phyloP scores from a whole-genome alignment of 2,113 vertebrate genomes.

The Etheostoma cragini region DNA sequence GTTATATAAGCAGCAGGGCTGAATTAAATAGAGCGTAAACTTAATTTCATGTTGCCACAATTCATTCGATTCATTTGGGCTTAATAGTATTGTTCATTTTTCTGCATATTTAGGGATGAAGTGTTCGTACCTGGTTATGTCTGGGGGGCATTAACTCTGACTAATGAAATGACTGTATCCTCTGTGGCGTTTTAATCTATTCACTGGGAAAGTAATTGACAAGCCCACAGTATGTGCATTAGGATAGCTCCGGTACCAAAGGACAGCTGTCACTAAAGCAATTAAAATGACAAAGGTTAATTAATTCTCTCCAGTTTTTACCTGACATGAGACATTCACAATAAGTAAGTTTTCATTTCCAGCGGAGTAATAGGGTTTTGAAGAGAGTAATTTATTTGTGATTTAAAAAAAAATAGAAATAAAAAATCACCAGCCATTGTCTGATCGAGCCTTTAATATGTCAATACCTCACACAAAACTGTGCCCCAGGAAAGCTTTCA shows the following conservation, averaged over 20 bases:
- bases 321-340: conserved; percentile 80
- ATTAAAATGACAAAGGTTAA: conserved; percentile 86
- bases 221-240: conserved; percentile 76
- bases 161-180: conserved; percentile 82
- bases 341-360: conserved; percentile 78
- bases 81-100: conserved; percentile 79
- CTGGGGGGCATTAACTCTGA: conserved; percentile 78
- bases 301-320: conserved; percentile 81
- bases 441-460: conserved; percentile 74
- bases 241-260: conserved; percentile 75
- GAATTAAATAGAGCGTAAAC: conserved; percentile 79
- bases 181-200: conserved; percentile 83
- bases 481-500: conserved; percentile 51
- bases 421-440: conserved; percentile 53
- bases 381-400: conserved; percentile 78
- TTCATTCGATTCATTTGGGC: conserved; percentile 73
- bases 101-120: conserved; percentile 73
- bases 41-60: conserved; percentile 78
- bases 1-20: conserved; percentile 56
- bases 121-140: conserved; percentile 78
- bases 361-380: conserved; percentile 75
- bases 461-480: conserved; percentile 64
- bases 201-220: conserved; percentile 81
- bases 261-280: conserved; percentile 83
- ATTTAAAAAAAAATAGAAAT: conserved; percentile 44